Base-by-base conservation (phyloP, 2,797 vertebrate genomes). In the Sorex maritimensis region DNA sequence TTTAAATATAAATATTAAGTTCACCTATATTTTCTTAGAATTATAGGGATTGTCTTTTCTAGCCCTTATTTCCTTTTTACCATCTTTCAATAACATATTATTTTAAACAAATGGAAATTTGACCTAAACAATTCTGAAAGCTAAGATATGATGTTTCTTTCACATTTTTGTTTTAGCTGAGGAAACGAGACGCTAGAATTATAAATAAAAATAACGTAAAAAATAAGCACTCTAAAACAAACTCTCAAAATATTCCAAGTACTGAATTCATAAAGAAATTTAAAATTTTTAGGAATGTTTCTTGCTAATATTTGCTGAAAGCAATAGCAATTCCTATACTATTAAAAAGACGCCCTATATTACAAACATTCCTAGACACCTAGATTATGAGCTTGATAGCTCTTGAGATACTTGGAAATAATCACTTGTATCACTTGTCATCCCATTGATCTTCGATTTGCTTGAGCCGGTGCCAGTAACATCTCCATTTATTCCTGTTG, bases 111-210 rank as follows among this genome's bases (percentile, higher is more conserved):
- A 52, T 52, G 49, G 49, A 52, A 52, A 52, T 52, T 11, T 52
- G 49, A 14, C 6, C 49, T n/a, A 65, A 21, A 79, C 6, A 77
- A 17, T 86, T 52, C n/a, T 87, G 30, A 80, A 79, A 87, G 30
- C 9, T 74, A 55, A 46, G 34, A n/a, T 80, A 72, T 28, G 9
- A 72, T 55, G 11, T 3, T 75, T 77, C 1, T 38, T 75, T 30
- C 19, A 90, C 49, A 72, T n/a, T 79, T 88, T 71, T 52, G 8
- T 72, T 90, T 80, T 81, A 19, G 46, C 23, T 75, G 34, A 46
- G 58, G 21, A 82, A 87, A 46, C 63, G 10, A 63, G 3, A 69
- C 67, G 1, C 14, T 90, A 61, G 5, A 34, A 17, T 55, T 78
- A 2, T 61, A 82, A 58, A 77, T 61, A 24, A 6, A 80, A 58